Base-by-base conservation (phyloP, 2,888 invertebrate genomes). In the Oscheius sp. region DNA sequence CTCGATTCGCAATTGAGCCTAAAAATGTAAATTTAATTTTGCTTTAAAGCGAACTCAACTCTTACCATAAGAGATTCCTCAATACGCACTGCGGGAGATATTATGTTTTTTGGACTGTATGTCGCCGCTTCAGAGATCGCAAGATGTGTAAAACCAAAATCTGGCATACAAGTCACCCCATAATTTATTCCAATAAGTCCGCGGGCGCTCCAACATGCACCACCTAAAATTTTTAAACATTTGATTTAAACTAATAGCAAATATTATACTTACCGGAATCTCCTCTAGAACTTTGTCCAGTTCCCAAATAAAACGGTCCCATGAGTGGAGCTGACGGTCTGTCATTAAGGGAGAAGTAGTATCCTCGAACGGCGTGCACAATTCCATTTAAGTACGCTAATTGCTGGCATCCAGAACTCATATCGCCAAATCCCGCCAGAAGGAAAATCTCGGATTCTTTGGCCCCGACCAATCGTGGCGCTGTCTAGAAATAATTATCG, bases 381-480 rank as follows among this genome's bases (percentile, higher is more conserved):
- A 55, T 55, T 55, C 55, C 55, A 55, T 27, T 55, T 55, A 55
- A 55, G 55, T 25, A 55, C 25, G 55, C 31, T 55, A 55, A 25
- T 27, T 55, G 20, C 55, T 55, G 55, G 29, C 25, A 55, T 17
- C 55, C 55, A 55, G 55, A 55, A 55, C 25, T 55, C 55, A 55
- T 55, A 31, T 55, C 55, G 31, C 55, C 55, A n/a, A 55, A 55
- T 55, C 55, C 55, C 55, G 55, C 55, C n/a, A 55, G 55, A 55
- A 57, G 57, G 57, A 57, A 57, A 6, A 34, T 5, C 57, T 5
- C 57, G 34, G 57, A 57, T 57, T 57, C 57, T 57, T 57, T 33
- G 25, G 27, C 31, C 17, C 31, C 31, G 57, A 57, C 57, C 57
- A 57, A 57, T 57, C 31, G 57, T 29, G 57, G 57, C 57, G 31